Evolutionary conservation across 2,113 vertebrate species (phyloP).

Genomic region (Rattus rattus): DNA sequence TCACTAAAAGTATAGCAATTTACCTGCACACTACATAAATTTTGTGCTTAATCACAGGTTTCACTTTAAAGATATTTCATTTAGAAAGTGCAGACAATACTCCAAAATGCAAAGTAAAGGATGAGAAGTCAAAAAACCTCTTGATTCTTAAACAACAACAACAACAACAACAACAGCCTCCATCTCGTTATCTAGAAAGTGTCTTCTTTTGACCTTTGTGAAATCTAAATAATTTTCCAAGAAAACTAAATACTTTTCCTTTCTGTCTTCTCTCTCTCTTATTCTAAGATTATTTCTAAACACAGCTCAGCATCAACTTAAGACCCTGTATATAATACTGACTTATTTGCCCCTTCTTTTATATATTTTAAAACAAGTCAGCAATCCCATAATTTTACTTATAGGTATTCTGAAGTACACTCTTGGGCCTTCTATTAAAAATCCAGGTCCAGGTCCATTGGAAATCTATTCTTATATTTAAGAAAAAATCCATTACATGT

Average conservation of each 20-base stretch:
- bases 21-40: neutral
- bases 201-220: neutral
- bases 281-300: constrained; percentile 2
- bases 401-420: neutral
- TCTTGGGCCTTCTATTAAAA: neutral
- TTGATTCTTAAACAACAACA: neutral
- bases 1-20: neutral
- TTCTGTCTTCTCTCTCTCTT: neutral
- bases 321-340: neutral
- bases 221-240: neutral
- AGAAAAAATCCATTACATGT: neutral
- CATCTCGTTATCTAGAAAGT: neutral
- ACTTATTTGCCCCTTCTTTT: neutral
- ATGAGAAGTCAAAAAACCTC: neutral
- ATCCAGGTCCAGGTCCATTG: neutral
- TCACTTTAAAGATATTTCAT: neutral
- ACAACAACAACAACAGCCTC: neutral
- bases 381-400: neutral
- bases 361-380: neutral
- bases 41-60: neutral
- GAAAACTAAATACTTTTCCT: neutral
- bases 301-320: neutral
- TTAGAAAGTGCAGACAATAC: neutral
- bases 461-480: neutral
- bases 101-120: neutral